A percentile compares a stretch with the other conserved stretches of the same genome.
Conservation (phyloP, 2,888 invertebrate genomes). For the Trichopoda pennipes region DNA sequence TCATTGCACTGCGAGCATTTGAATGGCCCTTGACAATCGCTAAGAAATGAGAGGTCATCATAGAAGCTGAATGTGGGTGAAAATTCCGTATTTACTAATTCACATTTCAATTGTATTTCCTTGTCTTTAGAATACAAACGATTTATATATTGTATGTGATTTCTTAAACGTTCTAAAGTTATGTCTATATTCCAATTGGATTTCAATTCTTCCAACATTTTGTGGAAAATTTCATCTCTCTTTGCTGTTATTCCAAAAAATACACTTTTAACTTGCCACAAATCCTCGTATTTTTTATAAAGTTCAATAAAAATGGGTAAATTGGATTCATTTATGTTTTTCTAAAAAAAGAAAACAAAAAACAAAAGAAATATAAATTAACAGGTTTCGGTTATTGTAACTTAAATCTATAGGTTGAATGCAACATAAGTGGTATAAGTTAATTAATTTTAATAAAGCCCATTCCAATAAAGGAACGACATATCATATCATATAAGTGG, state of each 20-base stretch:
- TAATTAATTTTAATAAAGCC: too few species aligned
- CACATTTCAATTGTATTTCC: slow-evolving; percentile 53
- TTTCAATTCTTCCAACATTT: slow-evolving; percentile 51
- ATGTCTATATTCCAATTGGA: slow-evolving; percentile 49
- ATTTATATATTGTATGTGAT: slow-evolving; percentile 70
- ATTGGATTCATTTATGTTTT: slow-evolving; percentile 52
- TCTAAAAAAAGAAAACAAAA: slow-evolving; percentile 44
- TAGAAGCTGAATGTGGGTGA: slow-evolving; percentile 41
- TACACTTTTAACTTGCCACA: slow-evolving; percentile 61
- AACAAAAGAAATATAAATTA: too few species aligned
- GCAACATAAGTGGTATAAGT: too few species aligned
- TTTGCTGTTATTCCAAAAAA: slow-evolving; percentile 55
- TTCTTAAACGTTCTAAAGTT: slow-evolving; percentile 31
- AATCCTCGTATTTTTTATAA: slow-evolving; percentile 55
- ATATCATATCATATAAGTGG: too few species aligned
- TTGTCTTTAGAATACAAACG: slow-evolving; percentile 51
- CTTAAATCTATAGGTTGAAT: too few species aligned
- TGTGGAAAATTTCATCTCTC: slow-evolving; percentile 51
- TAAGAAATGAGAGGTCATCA: slow-evolving; percentile 48
- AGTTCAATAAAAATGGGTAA: slow-evolving; percentile 53
- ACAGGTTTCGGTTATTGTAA: too few species aligned
- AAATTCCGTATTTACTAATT: slow-evolving; percentile 47
- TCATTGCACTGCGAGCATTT: slow-evolving; percentile 57
- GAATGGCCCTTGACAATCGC: slow-evolving; percentile 59
- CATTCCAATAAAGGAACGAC: too few species aligned